Evolutionary conservation across 2,113 vertebrate genomes (phyloP), one percentile per base, ranked within the genome.

Genomic region (Eudyptes chrysolophus): DNA sequence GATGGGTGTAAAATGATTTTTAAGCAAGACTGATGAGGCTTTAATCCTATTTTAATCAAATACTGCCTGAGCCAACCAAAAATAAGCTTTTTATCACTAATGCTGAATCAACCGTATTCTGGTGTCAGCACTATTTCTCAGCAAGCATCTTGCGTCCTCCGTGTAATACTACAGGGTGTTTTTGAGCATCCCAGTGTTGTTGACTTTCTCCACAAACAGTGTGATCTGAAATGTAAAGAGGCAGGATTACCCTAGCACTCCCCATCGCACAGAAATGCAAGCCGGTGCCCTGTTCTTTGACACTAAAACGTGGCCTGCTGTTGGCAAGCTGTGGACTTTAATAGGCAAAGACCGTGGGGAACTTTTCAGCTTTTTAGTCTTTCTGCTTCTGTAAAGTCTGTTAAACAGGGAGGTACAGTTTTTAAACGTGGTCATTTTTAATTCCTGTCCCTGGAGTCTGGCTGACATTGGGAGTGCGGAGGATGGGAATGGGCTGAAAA

Each of bases 401-500:
- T 80, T 93, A 52, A 1, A 0, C 18, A 27, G 88, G 70, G 54
- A 90, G 61, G 60, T 87, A 22, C 27, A 6, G 52, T 71, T 94
- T 87, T 89, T 58, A 92, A 97, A 90, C 2, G 7, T 91, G 96
- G 95, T 93, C 89, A 89, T 97, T 97, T 97, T 96, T 51, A 95
- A 93, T 90, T 89, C 84, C 77, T 9, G 32, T 92, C 87, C 92
- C 52, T 32, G 32, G 69, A 97, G 76, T 52, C 46, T 91, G 64
- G 51, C 71, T 93, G 89, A 83, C 87, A 94, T 83, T 72, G 91
- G 66, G 84, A 93, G 49, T 88, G 72, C 7, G 3, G 66, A 84
- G 78, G 84, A 80, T 1, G 10, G 83, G 22, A 27, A 95, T 72
- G 69, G 10, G 38, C 60, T 81, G 95, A 71, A 86, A 74, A 98